Evolutionary conservation across 2,113 vertebrate genomes (phyloP).

Genomic region (Patagioenas fasciata): DNA sequence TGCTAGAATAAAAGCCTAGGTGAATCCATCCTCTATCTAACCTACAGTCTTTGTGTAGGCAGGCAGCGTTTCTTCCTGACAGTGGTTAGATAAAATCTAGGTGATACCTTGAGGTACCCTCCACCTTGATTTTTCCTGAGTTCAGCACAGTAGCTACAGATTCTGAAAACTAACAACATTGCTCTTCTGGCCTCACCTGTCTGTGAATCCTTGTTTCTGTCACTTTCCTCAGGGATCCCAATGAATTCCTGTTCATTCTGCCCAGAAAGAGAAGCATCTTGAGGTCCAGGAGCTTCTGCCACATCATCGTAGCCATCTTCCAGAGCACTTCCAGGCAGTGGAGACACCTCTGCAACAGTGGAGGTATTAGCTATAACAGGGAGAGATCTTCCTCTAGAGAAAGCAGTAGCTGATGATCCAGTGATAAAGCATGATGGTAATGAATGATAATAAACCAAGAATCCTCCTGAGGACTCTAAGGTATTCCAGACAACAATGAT

Average conservation of each 20-base stretch:
- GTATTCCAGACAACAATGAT: neutral
- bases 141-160: neutral
- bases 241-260: neutral
- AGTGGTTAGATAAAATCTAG: neutral
- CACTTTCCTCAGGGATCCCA: neutral
- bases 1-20: neutral
- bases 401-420: neutral
- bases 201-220: neutral
- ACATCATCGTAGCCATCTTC: conserved; percentile 44
- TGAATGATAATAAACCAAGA: neutral
- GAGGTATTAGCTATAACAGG: neutral
- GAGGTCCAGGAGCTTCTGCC: neutral
- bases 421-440: neutral
- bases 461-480: neutral
- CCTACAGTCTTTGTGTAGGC: neutral
- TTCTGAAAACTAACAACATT: neutral
- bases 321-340: neutral
- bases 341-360: neutral
- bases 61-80: neutral
- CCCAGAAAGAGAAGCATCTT: neutral
- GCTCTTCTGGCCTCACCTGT: conserved; percentile 20
- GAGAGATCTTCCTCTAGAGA: neutral
- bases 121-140: neutral
- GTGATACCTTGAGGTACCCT: neutral
- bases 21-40: neutral